These are phyloP conservation scores for silkworm (Bombyx mori) DNA, from an alignment of 1,140 invertebrate genomes.

Conservation along the genomic window ASM3026992v2 NC_085120.1:3342501-3343000, in stretches of 20 bases:
- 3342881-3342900: not conserved
- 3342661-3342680: too few relatives aligned
- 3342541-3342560: too few relatives aligned
- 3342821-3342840: constrained; percentile 35
- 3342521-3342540: too few relatives aligned
- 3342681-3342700: too few relatives aligned
- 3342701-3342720: not conserved
- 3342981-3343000: too few relatives aligned
- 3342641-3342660: too few relatives aligned
- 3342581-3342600: too few relatives aligned
- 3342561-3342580: too few relatives aligned
- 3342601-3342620: too few relatives aligned
- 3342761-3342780: constrained; percentile 46
- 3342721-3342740: constrained; percentile 36
- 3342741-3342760: constrained; percentile 25
- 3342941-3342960: not conserved
- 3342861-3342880: not conserved
- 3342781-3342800: constrained; percentile 64
- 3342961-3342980: not conserved
- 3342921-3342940: not conserved
- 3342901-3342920: not conserved
- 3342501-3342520: too few relatives aligned
- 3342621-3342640: too few relatives aligned
- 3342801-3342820: constrained; percentile 56
- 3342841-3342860: constrained; percentile 2